Evolutionary conservation across 2,888 invertebrate species (phyloP).

Genomic region (Tetragnatha montana): DNA sequence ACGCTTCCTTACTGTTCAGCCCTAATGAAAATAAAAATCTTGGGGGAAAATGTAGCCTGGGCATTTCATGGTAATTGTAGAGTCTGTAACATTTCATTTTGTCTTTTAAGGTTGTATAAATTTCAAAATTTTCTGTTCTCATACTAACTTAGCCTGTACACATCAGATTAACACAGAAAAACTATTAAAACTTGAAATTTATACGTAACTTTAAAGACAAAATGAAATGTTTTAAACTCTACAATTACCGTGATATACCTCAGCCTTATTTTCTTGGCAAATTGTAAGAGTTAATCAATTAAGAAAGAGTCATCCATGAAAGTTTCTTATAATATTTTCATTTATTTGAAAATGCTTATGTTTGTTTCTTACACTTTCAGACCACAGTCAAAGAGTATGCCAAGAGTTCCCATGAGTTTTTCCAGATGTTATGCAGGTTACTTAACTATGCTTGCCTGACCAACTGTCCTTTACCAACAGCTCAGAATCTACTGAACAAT

Average conservation of each 20-base stretch:
- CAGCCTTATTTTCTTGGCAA: too few species aligned
- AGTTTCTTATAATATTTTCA: background rate
- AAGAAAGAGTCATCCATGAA: background rate
- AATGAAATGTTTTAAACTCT: too few species aligned
- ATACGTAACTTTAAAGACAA: too few species aligned
- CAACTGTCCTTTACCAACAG: slow-evolving; percentile 83
- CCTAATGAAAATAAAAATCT: background rate
- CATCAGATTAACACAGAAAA: too few species aligned
- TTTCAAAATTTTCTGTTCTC: too few species aligned
- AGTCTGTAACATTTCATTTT: too few species aligned
- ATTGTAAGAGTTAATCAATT: background rate
- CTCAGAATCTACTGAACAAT: slow-evolving; percentile 83
- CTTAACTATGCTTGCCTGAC: slow-evolving; percentile 82
- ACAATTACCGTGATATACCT: too few species aligned
- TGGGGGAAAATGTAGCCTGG: background rate
- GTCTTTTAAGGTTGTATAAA: too few species aligned
- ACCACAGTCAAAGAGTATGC: slow-evolving; percentile 83
- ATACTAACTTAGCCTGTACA: too few species aligned
- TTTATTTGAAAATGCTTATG: background rate
- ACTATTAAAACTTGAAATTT: too few species aligned
- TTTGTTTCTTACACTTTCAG: slow-evolving; percentile 77
- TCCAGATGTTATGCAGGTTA: slow-evolving; percentile 83
- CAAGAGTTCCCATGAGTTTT: slow-evolving; percentile 74
- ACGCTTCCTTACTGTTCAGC: too few species aligned
- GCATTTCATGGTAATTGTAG: too few species aligned